Evolutionary conservation across 2,113 vertebrate species (phyloP).

Genomic region (Opisthocomus hoazin): DNA sequence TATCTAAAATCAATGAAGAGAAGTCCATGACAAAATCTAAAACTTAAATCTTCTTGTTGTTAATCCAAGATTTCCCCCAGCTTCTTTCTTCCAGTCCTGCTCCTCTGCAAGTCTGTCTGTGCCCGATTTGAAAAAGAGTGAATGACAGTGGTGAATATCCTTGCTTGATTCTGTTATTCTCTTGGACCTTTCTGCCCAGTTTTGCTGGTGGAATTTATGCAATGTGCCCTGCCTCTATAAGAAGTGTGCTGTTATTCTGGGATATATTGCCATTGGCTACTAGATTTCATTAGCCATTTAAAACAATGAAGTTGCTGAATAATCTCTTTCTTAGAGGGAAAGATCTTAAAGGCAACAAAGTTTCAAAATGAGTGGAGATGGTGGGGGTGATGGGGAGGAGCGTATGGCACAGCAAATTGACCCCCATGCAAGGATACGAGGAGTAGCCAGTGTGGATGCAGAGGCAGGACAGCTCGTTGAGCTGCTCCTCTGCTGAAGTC

Average conservation of each 20-base stretch:
- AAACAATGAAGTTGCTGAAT: not conserved
- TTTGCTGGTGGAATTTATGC: not conserved
- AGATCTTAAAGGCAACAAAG: not conserved
- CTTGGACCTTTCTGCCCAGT: not conserved
- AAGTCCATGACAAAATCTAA: not conserved
- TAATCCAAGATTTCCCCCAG: not conserved
- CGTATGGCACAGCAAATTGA: not conserved
- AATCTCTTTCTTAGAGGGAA: not conserved
- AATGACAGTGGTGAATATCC: not conserved
- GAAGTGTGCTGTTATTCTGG: not conserved
- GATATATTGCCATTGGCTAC: not conserved
- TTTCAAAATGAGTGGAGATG: not conserved
- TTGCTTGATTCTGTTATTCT: not conserved
- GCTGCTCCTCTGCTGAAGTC: not conserved
- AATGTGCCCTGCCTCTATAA: not conserved
- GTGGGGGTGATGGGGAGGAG: not conserved
- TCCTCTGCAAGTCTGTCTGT: not conserved
- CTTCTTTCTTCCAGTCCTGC: not conserved
- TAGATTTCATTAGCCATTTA: not conserved
- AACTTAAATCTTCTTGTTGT: not conserved
- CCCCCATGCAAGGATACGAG: accelerated
- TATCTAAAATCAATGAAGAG: not conserved
- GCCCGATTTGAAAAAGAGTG: not conserved
- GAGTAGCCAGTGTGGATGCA: not conserved
- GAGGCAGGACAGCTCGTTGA: not conserved